Percentiles rank a stretch among this genome's conserved stretches.
These are phyloP conservation scores for Pandion haliaetus DNA, from an alignment of 2,113 vertebrate species.

Conservation along the genomic window DNA sequence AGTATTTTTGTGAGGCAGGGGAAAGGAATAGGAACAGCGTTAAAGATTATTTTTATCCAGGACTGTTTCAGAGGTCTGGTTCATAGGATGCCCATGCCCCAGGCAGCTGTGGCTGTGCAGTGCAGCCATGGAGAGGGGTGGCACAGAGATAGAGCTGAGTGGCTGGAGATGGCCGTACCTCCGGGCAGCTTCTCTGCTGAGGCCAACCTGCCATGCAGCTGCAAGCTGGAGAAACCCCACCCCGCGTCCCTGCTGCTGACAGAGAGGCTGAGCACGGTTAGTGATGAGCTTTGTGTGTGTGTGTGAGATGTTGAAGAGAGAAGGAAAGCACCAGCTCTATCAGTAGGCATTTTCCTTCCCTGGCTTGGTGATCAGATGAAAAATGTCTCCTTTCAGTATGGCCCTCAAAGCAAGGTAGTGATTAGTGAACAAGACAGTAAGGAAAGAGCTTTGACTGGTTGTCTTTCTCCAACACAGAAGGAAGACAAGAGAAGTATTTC, in stretches of 20 bases:
- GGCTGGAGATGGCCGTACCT: neutral
- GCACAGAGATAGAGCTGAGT: neutral
- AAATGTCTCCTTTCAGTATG: neutral
- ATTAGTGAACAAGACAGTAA: neutral
- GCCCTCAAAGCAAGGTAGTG: neutral
- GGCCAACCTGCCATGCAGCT: neutral
- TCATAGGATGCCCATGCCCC: fast-evolving
- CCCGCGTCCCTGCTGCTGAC: fast-evolving
- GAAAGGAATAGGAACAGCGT: neutral
- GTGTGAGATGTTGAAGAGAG: neutral
- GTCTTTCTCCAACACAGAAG: neutral
- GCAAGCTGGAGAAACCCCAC: neutral
- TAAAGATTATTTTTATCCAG: neutral
- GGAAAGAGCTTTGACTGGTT: neutral
- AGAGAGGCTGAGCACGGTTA: fast-evolving
- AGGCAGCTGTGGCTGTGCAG: neutral
- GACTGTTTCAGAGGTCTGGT: neutral
- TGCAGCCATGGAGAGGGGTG: neutral
- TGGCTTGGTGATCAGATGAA: neutral
- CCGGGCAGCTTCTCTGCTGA: neutral
- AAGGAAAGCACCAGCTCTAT: neutral
- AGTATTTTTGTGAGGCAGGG: neutral
- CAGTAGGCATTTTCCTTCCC: neutral
- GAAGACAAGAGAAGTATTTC: neutral
- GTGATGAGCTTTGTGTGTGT: neutral